Conservation (phyloP, 2,797 vertebrate genomes). For the Trachops cirrhosus region DNA sequence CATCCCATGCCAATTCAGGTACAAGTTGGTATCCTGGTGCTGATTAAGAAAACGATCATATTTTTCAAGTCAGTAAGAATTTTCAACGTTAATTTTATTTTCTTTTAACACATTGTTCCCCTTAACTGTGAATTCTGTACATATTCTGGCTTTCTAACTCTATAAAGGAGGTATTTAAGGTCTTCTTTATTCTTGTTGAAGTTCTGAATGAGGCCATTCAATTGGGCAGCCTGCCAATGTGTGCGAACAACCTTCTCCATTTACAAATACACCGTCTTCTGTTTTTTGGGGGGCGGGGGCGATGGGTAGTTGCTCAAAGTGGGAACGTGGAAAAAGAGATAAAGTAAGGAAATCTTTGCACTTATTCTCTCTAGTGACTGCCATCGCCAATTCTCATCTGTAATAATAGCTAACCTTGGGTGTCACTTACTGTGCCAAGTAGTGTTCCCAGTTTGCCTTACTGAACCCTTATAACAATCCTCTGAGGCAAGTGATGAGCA, state of each 20-base stretch:
- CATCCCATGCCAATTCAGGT: not conserved
- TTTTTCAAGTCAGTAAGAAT: not conserved
- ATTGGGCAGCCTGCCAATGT: not conserved
- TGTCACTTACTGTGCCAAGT: not conserved
- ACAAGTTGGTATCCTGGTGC: not conserved
- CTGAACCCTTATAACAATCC: not conserved
- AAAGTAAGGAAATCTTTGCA: not conserved
- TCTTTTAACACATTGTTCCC: not conserved
- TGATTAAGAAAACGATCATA: not conserved
- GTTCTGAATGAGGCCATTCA: not conserved
- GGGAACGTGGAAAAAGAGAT: not conserved
- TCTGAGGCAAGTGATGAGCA: not conserved
- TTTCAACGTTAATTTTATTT: constrained; percentile 28
- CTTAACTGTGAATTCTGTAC: not conserved
- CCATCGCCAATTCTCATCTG: not conserved
- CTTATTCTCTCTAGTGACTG: not conserved
- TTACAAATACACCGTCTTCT: not conserved
- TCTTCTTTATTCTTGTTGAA: not conserved
- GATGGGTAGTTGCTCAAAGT: not conserved
- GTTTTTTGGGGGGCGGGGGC: not conserved
- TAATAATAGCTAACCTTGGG: not conserved
- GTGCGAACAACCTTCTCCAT: not conserved
- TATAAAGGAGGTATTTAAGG: not conserved
- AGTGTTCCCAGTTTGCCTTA: not conserved
- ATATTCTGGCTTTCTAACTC: constrained; percentile 21